Conservation (phyloP, 2,888 invertebrate species). For the Drosophila picticornis region DNA sequence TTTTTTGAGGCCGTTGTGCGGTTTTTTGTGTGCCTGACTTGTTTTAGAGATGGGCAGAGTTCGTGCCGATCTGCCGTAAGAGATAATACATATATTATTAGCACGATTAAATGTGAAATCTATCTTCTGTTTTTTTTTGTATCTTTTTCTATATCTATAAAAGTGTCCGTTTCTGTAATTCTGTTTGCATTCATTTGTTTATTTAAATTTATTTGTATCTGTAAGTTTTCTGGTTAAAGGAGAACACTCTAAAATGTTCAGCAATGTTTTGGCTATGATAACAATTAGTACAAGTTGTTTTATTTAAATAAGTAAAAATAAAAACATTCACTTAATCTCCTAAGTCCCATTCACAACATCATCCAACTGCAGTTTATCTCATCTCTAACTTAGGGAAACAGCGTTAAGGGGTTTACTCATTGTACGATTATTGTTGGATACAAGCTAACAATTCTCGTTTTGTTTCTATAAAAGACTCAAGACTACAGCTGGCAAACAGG, state of each 20-base stretch:
- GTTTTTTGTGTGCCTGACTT: slow-evolving; percentile 13
- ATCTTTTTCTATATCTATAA: neutral
- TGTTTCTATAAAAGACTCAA: slow-evolving; percentile 35
- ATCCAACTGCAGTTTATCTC: neutral
- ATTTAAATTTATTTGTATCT: neutral
- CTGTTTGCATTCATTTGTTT: neutral
- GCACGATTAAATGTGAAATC: neutral
- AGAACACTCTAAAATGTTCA: neutral
- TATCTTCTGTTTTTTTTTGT: neutral
- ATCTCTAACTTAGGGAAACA: slow-evolving; percentile 19
- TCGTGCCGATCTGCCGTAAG: slow-evolving; percentile 1
- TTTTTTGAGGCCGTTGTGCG: neutral
- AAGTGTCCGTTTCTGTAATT: neutral
- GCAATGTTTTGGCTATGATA: no score
- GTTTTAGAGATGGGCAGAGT: slow-evolving; percentile 26
- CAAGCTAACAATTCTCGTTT: slow-evolving; percentile 48
- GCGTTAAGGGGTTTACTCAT: slow-evolving; percentile 41
- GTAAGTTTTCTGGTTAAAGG: neutral
- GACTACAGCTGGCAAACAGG: slow-evolving; percentile 17
- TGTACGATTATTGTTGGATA: slow-evolving; percentile 35
- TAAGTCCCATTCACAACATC: neutral
- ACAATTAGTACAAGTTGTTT: neutral
- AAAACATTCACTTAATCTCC: neutral
- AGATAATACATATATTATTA: neutral
- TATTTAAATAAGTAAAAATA: neutral